Base-by-base conservation (phyloP, 2,888 invertebrate species). In the Erebia aethiops region DNA sequence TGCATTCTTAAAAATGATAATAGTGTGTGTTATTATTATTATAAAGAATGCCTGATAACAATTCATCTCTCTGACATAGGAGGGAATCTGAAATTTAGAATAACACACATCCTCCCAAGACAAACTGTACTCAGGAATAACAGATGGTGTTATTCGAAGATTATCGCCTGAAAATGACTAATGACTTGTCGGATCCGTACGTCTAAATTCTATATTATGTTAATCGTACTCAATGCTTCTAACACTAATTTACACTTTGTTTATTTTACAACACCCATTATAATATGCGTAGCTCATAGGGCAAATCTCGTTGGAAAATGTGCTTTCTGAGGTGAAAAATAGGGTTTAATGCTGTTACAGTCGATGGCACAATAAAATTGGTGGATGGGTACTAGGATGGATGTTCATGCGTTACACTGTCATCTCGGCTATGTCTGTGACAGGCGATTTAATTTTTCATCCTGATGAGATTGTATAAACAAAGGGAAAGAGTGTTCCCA, bases 81-180 rank as follows among this genome's bases (percentile, higher is more conserved):
- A 72, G 72, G 68, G 68, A 68, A 54, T 63, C 72, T 66, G 65
- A 68, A 74, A 72, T 72, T 71, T 72, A 72, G 68, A 74, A 74
- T 74, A 74, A 74, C 74, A 74, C 67, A 67, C 64, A 70, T 68
- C 60, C 71, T 74, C 72, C 68, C 65, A 72, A 73, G 75, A 76
- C 74, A 74, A 76, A 74, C 75, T 71, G 67, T 62, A 64, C 57
- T 63, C 75, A 63, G 70, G 75, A 84, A 88, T 87, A 88, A 90
- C 88, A 88, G 86, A 90, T 87, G 86, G 81, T 88, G 87, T 89
- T 89, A 87, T 87, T 87, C 84, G 75, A 87, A 91, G 90, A 91
- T 91, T 90, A 91, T 89, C 86, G 79, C 85, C 79, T 84, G 87
- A 89, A 90, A 87, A 90, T 89, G 91, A 92, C 88, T 91, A 92